Evolutionary conservation across 2,888 invertebrate species (phyloP).

Genomic region (Nasonia oneida): DNA sequence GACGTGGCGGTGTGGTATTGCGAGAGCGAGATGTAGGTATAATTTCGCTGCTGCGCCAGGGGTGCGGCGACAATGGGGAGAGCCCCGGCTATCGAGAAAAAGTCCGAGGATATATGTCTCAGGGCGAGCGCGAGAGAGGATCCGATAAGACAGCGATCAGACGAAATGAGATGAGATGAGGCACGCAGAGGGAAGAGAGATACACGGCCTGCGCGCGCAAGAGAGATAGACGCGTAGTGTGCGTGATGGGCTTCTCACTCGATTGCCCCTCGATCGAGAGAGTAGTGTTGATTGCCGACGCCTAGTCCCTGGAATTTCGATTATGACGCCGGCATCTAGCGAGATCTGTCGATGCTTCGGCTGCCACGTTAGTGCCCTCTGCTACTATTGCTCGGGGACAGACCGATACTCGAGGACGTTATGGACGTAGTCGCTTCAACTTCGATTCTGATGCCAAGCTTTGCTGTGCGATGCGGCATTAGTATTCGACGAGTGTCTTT

Average conservation of each 20-base stretch:
- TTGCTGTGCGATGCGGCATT: neutral
- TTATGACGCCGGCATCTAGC: slow-evolving; percentile 25
- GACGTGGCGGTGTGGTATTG: neutral
- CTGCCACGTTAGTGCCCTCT: neutral
- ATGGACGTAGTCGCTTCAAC: neutral
- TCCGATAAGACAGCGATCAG: slow-evolving; percentile 55
- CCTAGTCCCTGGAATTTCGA: slow-evolving; percentile 46
- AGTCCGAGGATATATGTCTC: slow-evolving; percentile 5
- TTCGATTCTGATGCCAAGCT: neutral
- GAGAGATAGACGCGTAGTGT: neutral
- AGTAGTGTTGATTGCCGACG: slow-evolving; percentile 46
- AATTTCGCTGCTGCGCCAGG: neutral
- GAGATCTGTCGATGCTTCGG: neutral
- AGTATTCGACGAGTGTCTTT: neutral
- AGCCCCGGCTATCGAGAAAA: neutral
- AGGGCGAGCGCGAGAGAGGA: neutral
- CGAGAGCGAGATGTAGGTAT: slow-evolving; percentile 4
- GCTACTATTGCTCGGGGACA: neutral
- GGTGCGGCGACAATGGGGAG: slow-evolving; percentile 1
- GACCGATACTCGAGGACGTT: slow-evolving; percentile 1
- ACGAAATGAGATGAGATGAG: slow-evolving; percentile 62
- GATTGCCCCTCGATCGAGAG: slow-evolving; percentile 71
- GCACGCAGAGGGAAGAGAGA: slow-evolving; percentile 60
- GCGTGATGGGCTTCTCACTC: slow-evolving; percentile 70
- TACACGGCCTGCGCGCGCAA: slow-evolving; percentile 33